Percentiles rank a stretch among this genome's conserved stretches.
Conservation (phyloP, 2,797 vertebrate species). For the Pygocentrus nattereri region DNA sequence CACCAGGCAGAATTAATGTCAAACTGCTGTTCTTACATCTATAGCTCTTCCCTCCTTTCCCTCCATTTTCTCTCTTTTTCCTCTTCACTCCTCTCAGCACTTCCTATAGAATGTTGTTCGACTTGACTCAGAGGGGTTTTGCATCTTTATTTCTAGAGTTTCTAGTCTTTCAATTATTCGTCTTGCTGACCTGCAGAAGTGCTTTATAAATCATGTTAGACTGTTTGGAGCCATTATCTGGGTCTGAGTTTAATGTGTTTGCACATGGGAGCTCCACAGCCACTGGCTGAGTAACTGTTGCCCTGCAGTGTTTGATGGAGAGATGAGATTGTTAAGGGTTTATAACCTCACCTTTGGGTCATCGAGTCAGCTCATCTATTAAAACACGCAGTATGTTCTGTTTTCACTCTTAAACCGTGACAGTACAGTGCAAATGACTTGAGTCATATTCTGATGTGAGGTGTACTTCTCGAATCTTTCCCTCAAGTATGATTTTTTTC, state of each 20-base stretch:
- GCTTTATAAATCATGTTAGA: slow-evolving; percentile 80
- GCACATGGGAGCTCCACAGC: slow-evolving; percentile 62
- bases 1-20: slow-evolving; percentile 40
- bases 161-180: slow-evolving; percentile 53
- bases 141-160: slow-evolving; percentile 56
- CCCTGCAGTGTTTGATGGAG: slow-evolving; percentile 19
- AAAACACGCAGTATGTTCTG: slow-evolving; percentile 67
- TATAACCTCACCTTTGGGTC: neutral
- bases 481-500: slow-evolving; percentile 25
- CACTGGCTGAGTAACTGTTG: slow-evolving; percentile 46
- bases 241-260: slow-evolving; percentile 72
- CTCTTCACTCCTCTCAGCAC: slow-evolving; percentile 36
- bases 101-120: slow-evolving; percentile 39
- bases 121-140: neutral
- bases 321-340: neutral
- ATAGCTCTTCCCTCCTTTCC: slow-evolving; percentile 47
- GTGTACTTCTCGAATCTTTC: neutral
- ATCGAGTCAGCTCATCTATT: slow-evolving; percentile 40
- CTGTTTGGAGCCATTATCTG: slow-evolving; percentile 73
- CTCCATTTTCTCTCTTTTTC: slow-evolving; percentile 51
- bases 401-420: slow-evolving; percentile 61
- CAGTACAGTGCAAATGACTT: neutral
- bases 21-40: slow-evolving; percentile 45
- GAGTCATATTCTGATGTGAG: neutral
- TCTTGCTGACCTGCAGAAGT: slow-evolving; percentile 73